Percentiles rank a stretch among this genome's conserved stretches.
Conservation (phyloP, 2,113 vertebrate species). For the Cranoglanis bouderius region DNA sequence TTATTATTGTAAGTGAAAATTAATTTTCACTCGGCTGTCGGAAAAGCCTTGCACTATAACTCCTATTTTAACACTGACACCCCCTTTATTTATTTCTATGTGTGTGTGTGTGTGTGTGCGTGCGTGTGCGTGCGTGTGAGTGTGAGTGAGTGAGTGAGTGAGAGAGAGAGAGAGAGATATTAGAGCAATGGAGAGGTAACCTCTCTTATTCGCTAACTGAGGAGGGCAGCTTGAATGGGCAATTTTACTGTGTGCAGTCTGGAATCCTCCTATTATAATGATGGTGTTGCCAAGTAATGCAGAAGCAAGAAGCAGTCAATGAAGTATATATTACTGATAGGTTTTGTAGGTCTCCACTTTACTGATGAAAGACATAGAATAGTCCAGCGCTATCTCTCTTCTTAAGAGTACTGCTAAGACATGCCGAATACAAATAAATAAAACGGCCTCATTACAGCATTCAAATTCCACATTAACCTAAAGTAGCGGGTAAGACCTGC, state of each 20-base stretch:
- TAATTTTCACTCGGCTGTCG: background rate
- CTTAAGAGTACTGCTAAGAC: constrained; percentile 72
- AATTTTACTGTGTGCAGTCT: constrained; percentile 75
- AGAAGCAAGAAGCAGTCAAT: constrained; percentile 74
- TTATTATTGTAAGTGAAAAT: background rate
- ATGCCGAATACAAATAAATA: constrained; percentile 78
- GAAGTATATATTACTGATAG: constrained; percentile 72
- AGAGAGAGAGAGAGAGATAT: background rate
- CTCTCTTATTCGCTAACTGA: constrained; percentile 60
- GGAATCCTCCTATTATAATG: constrained; percentile 74
- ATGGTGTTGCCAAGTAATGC: constrained; percentile 72
- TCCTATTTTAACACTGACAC: background rate
- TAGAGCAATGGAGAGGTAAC: constrained; percentile 59
- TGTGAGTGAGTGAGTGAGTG: background rate
- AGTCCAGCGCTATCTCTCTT: constrained; percentile 65
- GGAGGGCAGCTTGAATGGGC: constrained; percentile 69
- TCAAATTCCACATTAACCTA: constrained; percentile 76
- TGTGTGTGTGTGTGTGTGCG: background rate
- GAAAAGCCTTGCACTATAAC: background rate
- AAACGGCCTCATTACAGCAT: constrained; percentile 71
- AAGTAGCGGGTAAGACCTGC: constrained; percentile 75
- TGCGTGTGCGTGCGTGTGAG: background rate
- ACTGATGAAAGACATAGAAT: constrained; percentile 77
- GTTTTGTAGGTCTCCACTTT: constrained; percentile 75
- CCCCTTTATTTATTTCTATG: background rate